Evolutionary conservation across 2,888 invertebrate species (phyloP).

Genomic region (Tachystola acroxantha): DNA sequence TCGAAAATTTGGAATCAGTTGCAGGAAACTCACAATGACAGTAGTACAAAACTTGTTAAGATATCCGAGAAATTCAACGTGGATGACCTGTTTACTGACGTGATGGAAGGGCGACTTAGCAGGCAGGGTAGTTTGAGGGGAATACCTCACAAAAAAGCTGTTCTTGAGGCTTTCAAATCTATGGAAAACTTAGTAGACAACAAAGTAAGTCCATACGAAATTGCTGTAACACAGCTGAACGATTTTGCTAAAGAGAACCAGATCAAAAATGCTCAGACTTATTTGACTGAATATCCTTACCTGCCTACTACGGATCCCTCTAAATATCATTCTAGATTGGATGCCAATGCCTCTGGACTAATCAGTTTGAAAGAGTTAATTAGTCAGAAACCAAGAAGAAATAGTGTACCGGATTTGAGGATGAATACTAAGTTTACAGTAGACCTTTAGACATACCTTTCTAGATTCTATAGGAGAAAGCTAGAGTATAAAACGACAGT

Average conservation of each 20-base stretch:
- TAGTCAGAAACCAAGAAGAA: constrained; percentile 50
- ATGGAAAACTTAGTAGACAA: constrained; percentile 65
- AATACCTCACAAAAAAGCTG: constrained; percentile 74
- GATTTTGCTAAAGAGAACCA: constrained; percentile 55
- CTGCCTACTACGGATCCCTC: constrained; percentile 70
- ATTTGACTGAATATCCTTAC: constrained; percentile 68
- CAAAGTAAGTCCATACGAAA: constrained; percentile 59
- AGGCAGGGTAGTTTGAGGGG: constrained; percentile 72
- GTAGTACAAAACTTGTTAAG: constrained; percentile 49
- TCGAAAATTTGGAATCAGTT: constrained; percentile 58
- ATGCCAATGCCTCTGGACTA: constrained; percentile 61
- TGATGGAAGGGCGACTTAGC: constrained; percentile 64
- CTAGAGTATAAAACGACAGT: constrained; percentile 30
- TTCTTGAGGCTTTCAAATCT: constrained; percentile 69
- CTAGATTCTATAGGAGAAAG: constrained; percentile 5
- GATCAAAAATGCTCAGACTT: constrained; percentile 61
- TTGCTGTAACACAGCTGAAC: constrained; percentile 47
- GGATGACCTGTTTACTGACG: constrained; percentile 69
- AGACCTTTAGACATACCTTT: constrained; percentile 36
- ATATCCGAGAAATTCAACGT: constrained; percentile 75
- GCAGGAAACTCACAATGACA: constrained; percentile 34
- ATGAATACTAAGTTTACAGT: constrained; percentile 58
- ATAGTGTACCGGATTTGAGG: constrained; percentile 68
- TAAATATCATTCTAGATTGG: constrained; percentile 65
- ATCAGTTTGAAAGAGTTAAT: constrained; percentile 61